Percentiles rank a stretch among this genome's conserved stretches.
phyloP scores from a whole-genome alignment of 35 echinoderm and acorn worm genomes.

The Heliocidaris tuberculata region DNA sequence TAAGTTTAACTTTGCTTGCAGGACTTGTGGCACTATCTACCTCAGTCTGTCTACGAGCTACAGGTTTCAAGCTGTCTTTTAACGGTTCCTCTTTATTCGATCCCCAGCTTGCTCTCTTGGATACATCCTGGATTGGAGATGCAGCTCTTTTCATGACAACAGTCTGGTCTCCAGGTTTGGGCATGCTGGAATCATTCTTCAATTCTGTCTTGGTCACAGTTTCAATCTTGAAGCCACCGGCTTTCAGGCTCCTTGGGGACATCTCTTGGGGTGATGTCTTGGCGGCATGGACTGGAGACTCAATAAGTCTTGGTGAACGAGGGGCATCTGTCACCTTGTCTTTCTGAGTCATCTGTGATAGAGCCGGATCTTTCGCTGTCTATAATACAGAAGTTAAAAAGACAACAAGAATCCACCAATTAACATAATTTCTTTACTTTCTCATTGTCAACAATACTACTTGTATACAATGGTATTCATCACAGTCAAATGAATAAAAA shows the following conservation, averaged over 20 bases:
- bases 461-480: background rate
- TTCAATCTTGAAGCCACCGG: conserved; percentile 54
- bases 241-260: conserved; percentile 43
- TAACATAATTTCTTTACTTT: background rate
- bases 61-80: background rate
- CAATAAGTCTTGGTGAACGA: conserved; percentile 5
- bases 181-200: conserved; percentile 2
- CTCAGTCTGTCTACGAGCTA: background rate
- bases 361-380: background rate
- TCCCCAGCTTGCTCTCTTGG: background rate
- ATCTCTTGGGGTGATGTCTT: conserved; percentile 22
- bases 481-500: too few relatives aligned
- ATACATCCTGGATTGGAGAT: conserved; percentile 8
- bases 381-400: background rate
- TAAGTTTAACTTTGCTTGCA: background rate
- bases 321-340: background rate
- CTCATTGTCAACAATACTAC: background rate
- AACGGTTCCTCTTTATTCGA: background rate
- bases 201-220: conserved; percentile 56
- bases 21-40: background rate
- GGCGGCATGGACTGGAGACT: background rate
- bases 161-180: conserved; percentile 33
- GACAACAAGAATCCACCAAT: background rate
- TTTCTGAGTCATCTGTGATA: background rate
- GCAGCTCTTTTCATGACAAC: conserved; percentile 13